Evolutionary conservation across 1,140 invertebrate genomes (phyloP).

Genomic region (Calosoma granatense): DNA sequence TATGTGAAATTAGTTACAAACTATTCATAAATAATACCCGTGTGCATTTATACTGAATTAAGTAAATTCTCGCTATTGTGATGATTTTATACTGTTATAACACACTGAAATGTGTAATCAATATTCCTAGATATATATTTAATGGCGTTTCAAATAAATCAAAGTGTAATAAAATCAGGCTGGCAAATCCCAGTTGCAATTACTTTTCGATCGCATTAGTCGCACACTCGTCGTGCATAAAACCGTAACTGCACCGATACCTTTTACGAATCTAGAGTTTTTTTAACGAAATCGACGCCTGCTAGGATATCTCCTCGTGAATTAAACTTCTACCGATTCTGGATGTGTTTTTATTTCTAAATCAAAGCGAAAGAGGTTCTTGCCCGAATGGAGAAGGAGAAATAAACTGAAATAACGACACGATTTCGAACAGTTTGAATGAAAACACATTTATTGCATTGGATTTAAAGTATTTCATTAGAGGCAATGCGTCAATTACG

Average conservation of each 20-base stretch:
- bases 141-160: not conserved
- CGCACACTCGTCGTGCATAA: not conserved
- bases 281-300: not conserved
- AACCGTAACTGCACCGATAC: not conserved
- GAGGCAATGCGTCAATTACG: not conserved
- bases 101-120: not conserved
- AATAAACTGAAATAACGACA: not conserved
- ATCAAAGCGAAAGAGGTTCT: too few species aligned
- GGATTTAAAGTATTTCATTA: not conserved
- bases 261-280: too few species aligned
- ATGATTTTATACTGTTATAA: too few species aligned
- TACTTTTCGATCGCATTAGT: not conserved
- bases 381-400: too few species aligned
- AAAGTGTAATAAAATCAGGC: not conserved
- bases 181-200: not conserved
- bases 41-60: too few species aligned
- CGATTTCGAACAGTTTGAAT: not conserved
- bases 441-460: too few species aligned
- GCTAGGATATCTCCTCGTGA: not conserved
- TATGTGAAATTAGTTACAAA: too few species aligned
- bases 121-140: not conserved
- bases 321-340: not conserved
- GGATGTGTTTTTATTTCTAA: not conserved
- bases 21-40: too few species aligned
- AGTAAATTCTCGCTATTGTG: too few species aligned